phyloP scores from a whole-genome alignment of 2,797 vertebrate species.

The Pelobates cultripes region DNA sequence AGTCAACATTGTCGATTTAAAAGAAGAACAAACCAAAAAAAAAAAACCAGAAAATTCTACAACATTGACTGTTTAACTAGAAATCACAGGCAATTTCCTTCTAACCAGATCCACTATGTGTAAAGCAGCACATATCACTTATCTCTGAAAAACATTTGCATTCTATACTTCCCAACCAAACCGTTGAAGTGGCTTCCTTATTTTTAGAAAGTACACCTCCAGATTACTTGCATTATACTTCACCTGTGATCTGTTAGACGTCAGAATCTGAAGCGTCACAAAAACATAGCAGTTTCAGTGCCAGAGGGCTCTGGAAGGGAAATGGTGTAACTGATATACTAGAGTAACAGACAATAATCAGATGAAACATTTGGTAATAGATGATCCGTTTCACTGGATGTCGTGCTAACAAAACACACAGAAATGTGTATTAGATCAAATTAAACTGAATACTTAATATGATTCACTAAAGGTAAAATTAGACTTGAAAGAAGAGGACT shows the following conservation, averaged over 20 bases:
- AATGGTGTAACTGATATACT: constrained; percentile 23
- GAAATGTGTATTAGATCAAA: neutral
- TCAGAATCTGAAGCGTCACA: neutral
- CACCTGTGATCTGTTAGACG: neutral
- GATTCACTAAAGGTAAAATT: neutral
- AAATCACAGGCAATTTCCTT: too few species aligned
- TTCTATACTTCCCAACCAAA: neutral
- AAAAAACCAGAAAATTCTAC: too few species aligned
- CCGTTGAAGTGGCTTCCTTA: neutral
- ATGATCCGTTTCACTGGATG: neutral
- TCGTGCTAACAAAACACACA: neutral
- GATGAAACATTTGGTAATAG: neutral
- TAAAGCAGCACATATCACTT: neutral
- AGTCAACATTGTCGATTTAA: too few species aligned
- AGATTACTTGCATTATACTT: neutral
- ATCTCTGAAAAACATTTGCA: neutral
- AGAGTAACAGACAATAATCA: neutral
- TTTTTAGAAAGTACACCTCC: neutral
- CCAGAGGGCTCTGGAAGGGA: constrained; percentile 23
- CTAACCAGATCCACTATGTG: neutral
- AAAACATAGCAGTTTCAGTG: constrained; percentile 25
- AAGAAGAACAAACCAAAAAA: too few species aligned
- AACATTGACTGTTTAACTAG: too few species aligned
- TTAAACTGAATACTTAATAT: neutral
- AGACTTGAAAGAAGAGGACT: neutral